phyloP scores from a whole-genome alignment of 1,140 invertebrate genomes.

The Maniola jurtina region DNA sequence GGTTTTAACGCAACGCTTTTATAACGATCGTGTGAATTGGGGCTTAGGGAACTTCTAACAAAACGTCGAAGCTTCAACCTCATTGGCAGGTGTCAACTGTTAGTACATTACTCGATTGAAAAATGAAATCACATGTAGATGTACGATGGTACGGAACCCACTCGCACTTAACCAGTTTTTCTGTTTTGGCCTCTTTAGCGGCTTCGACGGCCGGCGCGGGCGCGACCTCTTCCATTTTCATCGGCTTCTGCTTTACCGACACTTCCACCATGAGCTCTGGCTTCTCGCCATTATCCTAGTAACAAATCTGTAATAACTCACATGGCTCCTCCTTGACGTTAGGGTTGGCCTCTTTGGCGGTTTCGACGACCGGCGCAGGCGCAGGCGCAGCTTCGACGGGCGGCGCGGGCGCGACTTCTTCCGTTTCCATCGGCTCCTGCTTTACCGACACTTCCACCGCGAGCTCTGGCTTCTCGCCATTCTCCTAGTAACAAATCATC shows the following conservation, averaged over 20 bases:
- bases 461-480: slow-evolving; percentile 39
- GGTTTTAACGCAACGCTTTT: too few relatives aligned
- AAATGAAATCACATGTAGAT: too few relatives aligned
- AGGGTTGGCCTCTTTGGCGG: slow-evolving; percentile 20
- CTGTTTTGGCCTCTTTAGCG: slow-evolving; percentile 27
- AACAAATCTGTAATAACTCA: too few relatives aligned
- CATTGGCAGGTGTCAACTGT: too few relatives aligned
- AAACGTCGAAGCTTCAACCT: too few relatives aligned
- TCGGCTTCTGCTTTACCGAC: slow-evolving; percentile 39
- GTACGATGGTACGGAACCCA: slow-evolving; percentile 20
- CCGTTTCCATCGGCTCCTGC: slow-evolving; percentile 42
- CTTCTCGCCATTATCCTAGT: slow-evolving; percentile 58
- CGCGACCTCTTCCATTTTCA: slow-evolving; percentile 40
- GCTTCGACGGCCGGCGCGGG: neutral
- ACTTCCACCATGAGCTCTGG: neutral
- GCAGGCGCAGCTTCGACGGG: too few relatives aligned
- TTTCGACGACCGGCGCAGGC: neutral
- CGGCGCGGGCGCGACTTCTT: slow-evolving; percentile 21
- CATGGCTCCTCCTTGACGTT: too few relatives aligned
- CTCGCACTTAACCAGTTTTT: slow-evolving; percentile 36
- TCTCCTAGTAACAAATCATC: slow-evolving; percentile 38
- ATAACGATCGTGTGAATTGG: too few relatives aligned
- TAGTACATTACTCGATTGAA: too few relatives aligned
- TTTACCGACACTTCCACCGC: slow-evolving; percentile 29
- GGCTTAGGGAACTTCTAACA: too few relatives aligned